phyloP scores from a whole-genome alignment of 2,888 invertebrate genomes.

The Monopis laevigella region DNA sequence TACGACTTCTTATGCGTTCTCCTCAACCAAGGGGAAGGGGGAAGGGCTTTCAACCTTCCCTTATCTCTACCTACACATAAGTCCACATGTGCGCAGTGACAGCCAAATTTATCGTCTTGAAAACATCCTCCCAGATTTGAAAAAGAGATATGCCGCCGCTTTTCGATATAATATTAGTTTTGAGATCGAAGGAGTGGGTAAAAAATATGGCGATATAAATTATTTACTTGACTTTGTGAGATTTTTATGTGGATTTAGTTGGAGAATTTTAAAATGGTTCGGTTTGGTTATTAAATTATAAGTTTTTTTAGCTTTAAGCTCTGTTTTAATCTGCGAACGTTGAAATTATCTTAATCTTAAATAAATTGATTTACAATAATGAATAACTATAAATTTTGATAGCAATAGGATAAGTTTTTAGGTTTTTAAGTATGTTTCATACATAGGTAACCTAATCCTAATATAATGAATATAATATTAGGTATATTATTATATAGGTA shows the following conservation, averaged over 20 bases:
- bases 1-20: conserved; percentile 42
- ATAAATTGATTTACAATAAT: too few species aligned
- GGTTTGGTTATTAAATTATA: background rate
- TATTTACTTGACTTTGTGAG: conserved; percentile 1
- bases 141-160: conserved; percentile 43
- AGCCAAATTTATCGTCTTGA: conserved; percentile 63
- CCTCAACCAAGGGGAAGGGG: conserved; percentile 36
- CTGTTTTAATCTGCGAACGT: too few species aligned
- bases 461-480: too few species aligned
- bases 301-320: too few species aligned
- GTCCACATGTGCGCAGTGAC: conserved; percentile 55
- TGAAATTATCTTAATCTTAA: too few species aligned
- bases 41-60: conserved; percentile 24
- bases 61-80: conserved; percentile 44
- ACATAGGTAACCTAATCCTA: too few species aligned
- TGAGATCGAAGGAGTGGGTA: conserved; percentile 16
- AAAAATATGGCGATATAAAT: conserved; percentile 8
- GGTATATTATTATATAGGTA: too few species aligned
- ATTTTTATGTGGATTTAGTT: background rate
- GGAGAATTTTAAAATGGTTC: conserved; percentile 4
- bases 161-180: conserved; percentile 49
- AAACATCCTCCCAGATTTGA: conserved; percentile 59
- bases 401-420: too few species aligned
- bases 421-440: too few species aligned
- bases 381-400: too few species aligned